These are phyloP conservation scores for Athalia circularis DNA, from an alignment of 2,888 invertebrate genomes.

Conservation along the genomic window DNA sequence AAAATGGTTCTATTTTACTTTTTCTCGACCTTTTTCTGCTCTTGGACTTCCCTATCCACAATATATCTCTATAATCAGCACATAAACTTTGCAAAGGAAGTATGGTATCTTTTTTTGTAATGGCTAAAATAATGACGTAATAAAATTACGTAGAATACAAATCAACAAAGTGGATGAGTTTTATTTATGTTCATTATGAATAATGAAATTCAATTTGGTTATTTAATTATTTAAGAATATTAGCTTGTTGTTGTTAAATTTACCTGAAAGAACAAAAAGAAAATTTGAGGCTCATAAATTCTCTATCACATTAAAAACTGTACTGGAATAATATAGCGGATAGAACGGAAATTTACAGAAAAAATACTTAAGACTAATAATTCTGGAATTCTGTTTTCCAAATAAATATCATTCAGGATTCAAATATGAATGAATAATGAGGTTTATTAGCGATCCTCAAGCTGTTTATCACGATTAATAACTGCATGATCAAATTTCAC, in stretches of 20 bases:
- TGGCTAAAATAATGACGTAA: not conserved
- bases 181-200: not conserved
- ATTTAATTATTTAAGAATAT: not conserved
- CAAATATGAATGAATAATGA: conserved; percentile 42
- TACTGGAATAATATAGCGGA: conserved; percentile 24
- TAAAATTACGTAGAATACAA: not conserved
- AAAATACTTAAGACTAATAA: conserved; percentile 26
- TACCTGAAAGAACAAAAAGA: not conserved
- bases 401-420: conserved; percentile 44
- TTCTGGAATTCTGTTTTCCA: conserved; percentile 24
- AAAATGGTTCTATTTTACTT: too few species aligned
- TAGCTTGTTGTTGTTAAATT: too few species aligned
- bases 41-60: not conserved
- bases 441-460: conserved; percentile 86
- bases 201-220: not conserved
- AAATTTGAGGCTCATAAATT: not conserved
- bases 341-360: conserved; percentile 28
- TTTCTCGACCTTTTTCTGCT: not conserved
- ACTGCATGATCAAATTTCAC: conserved; percentile 97
- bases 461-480: conserved; percentile 90
- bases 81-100: not conserved
- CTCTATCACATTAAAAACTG: not conserved
- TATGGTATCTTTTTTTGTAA: not conserved
- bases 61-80: not conserved
- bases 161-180: not conserved